Conservation (phyloP, 2,888 invertebrate genomes). For the Cryptocheilus praepositus region DNA sequence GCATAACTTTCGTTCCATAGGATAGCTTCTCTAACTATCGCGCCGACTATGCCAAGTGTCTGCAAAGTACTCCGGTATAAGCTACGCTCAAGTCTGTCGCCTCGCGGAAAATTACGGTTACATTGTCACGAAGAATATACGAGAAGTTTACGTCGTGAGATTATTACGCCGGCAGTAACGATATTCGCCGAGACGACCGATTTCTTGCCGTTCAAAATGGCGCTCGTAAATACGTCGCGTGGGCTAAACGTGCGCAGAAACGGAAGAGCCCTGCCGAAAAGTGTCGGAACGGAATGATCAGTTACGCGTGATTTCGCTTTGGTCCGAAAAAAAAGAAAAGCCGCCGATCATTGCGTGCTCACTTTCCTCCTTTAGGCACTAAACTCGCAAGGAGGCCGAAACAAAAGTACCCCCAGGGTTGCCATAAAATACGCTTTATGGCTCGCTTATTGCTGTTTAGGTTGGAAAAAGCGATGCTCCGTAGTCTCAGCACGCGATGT, state of each 20-base stretch:
- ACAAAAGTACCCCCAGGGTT: conserved; percentile 31
- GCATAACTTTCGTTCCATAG: too few species aligned
- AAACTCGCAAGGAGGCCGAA: conserved; percentile 27
- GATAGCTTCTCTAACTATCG: too few species aligned
- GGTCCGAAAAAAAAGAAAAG: not conserved
- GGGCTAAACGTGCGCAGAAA: not conserved
- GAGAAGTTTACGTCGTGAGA: too few species aligned
- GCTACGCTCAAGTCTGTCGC: too few species aligned
- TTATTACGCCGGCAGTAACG: too few species aligned
- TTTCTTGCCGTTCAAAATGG: too few species aligned
- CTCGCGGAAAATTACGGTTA: too few species aligned
- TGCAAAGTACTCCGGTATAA: too few species aligned
- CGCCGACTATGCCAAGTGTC: too few species aligned
- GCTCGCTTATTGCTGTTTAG: conserved; percentile 47
- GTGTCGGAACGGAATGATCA: conserved; percentile 5
- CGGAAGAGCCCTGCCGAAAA: not conserved
- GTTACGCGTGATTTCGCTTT: conserved; percentile 12
- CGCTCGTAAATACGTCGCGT: not conserved
- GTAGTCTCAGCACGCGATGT: conserved; percentile 41
- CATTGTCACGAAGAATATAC: too few species aligned
- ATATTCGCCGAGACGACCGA: too few species aligned
- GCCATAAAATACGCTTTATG: conserved; percentile 47
- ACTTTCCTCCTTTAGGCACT: conserved; percentile 10
- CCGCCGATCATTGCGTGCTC: conserved; percentile 16
- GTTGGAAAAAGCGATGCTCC: conserved; percentile 30